Percentiles rank a stretch among this genome's conserved stretches.
phyloP scores from a whole-genome alignment of 2,113 vertebrate species.

The Otolemur garnettii region DNA sequence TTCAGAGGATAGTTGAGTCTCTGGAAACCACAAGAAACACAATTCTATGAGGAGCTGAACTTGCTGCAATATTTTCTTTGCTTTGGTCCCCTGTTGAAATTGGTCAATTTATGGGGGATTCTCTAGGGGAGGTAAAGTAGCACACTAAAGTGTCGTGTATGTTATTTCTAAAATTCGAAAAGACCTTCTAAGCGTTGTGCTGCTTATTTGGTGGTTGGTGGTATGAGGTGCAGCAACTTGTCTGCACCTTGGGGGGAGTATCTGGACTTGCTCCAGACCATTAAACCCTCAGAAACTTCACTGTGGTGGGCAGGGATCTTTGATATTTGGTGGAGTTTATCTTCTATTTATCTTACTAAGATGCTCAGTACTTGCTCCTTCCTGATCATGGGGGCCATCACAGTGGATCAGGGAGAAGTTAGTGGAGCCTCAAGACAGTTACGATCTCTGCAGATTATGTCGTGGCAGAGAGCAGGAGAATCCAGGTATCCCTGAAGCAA shows the following conservation, averaged over 20 bases:
- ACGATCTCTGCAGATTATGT: not conserved
- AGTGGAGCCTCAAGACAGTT: not conserved
- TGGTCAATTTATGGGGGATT: not conserved
- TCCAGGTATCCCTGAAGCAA: not conserved
- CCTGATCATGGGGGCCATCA: not conserved
- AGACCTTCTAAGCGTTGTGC: not conserved
- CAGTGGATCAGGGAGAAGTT: not conserved
- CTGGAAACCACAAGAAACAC: not conserved
- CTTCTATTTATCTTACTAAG: not conserved
- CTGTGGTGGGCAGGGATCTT: not conserved
- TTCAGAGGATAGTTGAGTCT: not conserved
- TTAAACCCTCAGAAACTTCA: not conserved
- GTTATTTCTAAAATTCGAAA: not conserved
- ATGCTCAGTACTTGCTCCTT: not conserved
- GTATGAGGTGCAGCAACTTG: not conserved
- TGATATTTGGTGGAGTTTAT: not conserved
- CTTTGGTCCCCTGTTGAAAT: not conserved
- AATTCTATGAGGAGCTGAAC: not conserved
- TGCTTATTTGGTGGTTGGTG: not conserved
- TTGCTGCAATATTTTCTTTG: not conserved
- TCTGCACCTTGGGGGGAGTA: not conserved
- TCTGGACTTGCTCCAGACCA: not conserved
- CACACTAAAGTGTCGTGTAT: not conserved
- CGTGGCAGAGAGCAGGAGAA: not conserved
- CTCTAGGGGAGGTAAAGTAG: not conserved